Percentiles rank a stretch among this genome's conserved stretches.
Evolutionary conservation across 2,888 invertebrate genomes (phyloP).

Genomic region (Phengaris alcon): DNA sequence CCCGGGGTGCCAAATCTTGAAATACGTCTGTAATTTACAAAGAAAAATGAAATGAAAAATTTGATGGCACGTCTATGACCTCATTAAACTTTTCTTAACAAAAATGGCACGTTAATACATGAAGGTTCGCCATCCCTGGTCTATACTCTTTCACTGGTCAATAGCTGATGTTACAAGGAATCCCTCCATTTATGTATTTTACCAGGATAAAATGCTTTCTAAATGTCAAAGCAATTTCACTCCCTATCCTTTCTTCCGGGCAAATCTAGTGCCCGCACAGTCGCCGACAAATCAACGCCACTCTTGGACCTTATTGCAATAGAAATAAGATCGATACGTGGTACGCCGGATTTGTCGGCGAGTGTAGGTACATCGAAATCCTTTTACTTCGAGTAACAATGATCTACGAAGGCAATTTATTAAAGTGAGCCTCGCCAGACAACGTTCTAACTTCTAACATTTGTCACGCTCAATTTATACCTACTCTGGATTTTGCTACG

Average conservation of each 20-base stretch:
- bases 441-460: neutral
- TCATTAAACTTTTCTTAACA: too few relatives aligned
- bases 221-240: constrained; percentile 7
- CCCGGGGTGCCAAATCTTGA: too few relatives aligned
- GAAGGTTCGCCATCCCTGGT: too few relatives aligned
- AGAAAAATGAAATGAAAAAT: too few relatives aligned
- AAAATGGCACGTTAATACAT: too few relatives aligned
- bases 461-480: neutral
- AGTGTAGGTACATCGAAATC: neutral
- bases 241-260: neutral
- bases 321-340: neutral
- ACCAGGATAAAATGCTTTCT: neutral
- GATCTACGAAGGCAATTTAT: constrained; percentile 22
- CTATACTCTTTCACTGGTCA: too few relatives aligned
- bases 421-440: neutral
- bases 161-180: too few relatives aligned
- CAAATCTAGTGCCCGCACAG: neutral
- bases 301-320: neutral
- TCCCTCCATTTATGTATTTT: neutral
- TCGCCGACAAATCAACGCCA: neutral
- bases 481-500: neutral
- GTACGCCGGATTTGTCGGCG: neutral
- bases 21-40: too few relatives aligned
- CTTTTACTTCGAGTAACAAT: constrained; percentile 17
- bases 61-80: too few relatives aligned